Conservation (phyloP, 2,888 invertebrate genomes). For the Tethea ocularis region DNA sequence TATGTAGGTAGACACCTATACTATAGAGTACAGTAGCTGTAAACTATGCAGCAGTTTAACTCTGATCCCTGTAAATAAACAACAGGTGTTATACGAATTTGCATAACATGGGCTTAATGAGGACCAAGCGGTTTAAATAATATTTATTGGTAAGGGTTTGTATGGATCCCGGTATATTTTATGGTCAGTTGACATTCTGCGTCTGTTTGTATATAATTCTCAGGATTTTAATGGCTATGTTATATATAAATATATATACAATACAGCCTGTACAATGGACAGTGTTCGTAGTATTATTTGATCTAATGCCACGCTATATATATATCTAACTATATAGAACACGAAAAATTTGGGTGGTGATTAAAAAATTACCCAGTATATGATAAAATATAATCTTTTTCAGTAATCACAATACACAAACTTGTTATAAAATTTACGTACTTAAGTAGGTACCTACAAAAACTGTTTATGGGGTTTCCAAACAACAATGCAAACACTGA, state of each 20-base stretch:
- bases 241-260: too few species aligned
- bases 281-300: too few species aligned
- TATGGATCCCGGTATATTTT: neutral
- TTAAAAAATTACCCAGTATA: too few species aligned
- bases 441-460: too few species aligned
- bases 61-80: slow-evolving; percentile 4
- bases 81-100: slow-evolving; percentile 11
- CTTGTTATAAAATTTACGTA: slow-evolving; percentile 15
- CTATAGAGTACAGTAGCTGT: neutral
- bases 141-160: slow-evolving; percentile 1
- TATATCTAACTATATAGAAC: too few species aligned
- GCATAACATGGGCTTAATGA: slow-evolving; percentile 10
- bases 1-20: neutral
- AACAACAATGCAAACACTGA: slow-evolving; percentile 28
- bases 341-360: too few species aligned
- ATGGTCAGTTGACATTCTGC: neutral
- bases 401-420: neutral
- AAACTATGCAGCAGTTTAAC: neutral
- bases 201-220: neutral
- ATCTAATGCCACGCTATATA: too few species aligned
- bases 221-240: neutral
- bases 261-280: too few species aligned
- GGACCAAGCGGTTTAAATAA: slow-evolving; percentile 6
- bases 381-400: too few species aligned
- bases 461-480: slow-evolving; percentile 23